Conservation (phyloP, 1,140 invertebrate genomes). For the Atopsyche davidsoni region DNA sequence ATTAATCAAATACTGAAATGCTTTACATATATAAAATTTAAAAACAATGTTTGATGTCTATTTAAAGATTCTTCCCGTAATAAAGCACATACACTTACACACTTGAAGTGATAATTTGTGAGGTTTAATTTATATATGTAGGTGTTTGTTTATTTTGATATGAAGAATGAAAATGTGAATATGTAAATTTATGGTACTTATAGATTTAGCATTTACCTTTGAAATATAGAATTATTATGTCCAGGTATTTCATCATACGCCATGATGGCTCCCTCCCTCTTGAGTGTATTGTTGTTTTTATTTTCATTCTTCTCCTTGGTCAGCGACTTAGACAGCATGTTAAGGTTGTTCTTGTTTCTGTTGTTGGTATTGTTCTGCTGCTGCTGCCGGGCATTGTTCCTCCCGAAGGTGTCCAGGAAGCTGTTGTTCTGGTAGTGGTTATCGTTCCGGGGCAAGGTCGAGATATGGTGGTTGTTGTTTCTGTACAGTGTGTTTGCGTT, state of each 20-base stretch:
- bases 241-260: slow-evolving; percentile 53
- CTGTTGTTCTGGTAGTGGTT: slow-evolving; percentile 38
- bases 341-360: slow-evolving; percentile 37
- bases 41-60: no score
- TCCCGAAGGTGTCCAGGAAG: slow-evolving; percentile 28
- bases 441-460: slow-evolving; percentile 52
- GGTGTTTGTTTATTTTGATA: no score
- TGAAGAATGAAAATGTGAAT: no score
- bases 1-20: slow-evolving; percentile 9
- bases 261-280: slow-evolving; percentile 42
- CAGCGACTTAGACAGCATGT: slow-evolving; percentile 30
- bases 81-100: no score
- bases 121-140: no score
- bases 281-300: slow-evolving; percentile 35
- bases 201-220: slow-evolving; percentile 43
- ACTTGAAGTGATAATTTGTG: no score
- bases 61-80: no score
- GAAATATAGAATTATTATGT: slow-evolving; percentile 53
- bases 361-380: slow-evolving; percentile 33
- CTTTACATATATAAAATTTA: no score
- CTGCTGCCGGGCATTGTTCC: slow-evolving; percentile 37
- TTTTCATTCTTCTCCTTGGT: slow-evolving; percentile 43
- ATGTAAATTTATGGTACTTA: background rate
- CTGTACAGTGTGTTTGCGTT: slow-evolving; percentile 34
- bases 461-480: slow-evolving; percentile 34